Percentiles rank a stretch among this genome's conserved stretches.
phyloP scores from a whole-genome alignment of 2,113 vertebrate genomes.

The Muntiacus reevesi region DNA sequence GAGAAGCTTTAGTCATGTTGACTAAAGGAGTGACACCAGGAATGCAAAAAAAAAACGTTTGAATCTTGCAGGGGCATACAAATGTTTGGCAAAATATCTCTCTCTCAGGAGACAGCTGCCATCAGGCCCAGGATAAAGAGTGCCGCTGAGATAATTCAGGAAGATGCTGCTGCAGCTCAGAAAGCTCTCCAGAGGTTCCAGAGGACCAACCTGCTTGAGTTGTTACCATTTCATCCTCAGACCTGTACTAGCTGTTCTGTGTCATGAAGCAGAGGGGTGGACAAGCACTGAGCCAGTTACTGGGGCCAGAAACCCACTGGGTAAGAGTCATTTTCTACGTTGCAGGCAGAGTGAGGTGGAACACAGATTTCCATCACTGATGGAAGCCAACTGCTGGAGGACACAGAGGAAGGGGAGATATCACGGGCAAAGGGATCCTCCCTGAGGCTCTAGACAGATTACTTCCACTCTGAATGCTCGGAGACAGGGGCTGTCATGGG shows the following conservation, averaged over 20 bases:
- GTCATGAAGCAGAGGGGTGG: background rate
- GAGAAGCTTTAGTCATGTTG: background rate
- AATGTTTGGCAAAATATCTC: too few relatives aligned
- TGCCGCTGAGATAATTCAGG: too few relatives aligned
- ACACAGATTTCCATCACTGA: background rate
- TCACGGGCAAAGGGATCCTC: too few relatives aligned
- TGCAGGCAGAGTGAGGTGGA: background rate
- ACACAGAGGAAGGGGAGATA: too few relatives aligned
- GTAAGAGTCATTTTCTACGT: background rate
- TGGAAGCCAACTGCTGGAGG: too few relatives aligned
- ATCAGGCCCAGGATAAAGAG: too few relatives aligned
- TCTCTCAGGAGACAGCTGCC: background rate
- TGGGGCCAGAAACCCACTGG: background rate
- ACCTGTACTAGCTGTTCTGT: background rate
- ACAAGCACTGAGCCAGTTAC: background rate
- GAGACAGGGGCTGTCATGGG: background rate
- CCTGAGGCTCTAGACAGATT: too few relatives aligned
- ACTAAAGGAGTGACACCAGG: background rate
- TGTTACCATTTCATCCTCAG: background rate
- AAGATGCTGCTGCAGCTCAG: background rate
- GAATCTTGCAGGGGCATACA: fast-evolving
- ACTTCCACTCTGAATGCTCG: background rate
- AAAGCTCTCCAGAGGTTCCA: background rate
- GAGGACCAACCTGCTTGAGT: background rate
- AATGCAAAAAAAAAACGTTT: too few relatives aligned